phyloP scores from a whole-genome alignment of 2,797 vertebrate species.

The Dipus sagitta region DNA sequence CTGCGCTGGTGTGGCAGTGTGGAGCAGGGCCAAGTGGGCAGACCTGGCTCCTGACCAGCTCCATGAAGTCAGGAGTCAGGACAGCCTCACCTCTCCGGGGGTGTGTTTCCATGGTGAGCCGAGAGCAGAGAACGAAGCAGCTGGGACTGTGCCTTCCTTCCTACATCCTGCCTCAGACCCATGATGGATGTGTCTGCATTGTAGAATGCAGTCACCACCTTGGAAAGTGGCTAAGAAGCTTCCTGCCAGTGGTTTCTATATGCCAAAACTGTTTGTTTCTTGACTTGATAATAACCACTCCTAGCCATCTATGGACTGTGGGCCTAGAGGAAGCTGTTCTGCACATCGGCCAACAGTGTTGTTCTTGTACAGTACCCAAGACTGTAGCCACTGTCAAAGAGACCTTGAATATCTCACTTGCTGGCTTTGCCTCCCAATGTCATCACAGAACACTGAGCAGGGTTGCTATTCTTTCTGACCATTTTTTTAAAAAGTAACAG shows the following conservation, averaged over 20 bases:
- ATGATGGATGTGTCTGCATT: background rate
- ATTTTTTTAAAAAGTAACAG: background rate
- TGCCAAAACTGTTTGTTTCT: background rate
- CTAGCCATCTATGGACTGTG: background rate
- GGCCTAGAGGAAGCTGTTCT: background rate
- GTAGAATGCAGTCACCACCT: background rate
- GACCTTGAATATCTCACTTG: background rate
- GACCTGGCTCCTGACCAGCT: background rate
- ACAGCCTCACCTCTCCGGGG: background rate
- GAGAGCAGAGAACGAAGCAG: background rate
- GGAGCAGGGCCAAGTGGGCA: background rate
- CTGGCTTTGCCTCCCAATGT: background rate
- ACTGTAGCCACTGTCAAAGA: background rate
- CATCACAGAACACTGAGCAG: background rate
- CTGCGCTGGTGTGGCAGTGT: background rate
- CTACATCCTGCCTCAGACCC: background rate
- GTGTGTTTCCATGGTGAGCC: background rate
- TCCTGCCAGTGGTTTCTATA: background rate
- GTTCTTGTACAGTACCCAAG: background rate
- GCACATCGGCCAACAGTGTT: background rate
- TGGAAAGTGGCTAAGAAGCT: background rate
- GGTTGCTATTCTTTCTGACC: background rate
- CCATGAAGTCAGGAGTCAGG: background rate
- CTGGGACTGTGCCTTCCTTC: background rate
- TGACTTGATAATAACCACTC: background rate